phyloP scores from a whole-genome alignment of 2,113 vertebrate genomes.

The Antechinus stuartii region DNA sequence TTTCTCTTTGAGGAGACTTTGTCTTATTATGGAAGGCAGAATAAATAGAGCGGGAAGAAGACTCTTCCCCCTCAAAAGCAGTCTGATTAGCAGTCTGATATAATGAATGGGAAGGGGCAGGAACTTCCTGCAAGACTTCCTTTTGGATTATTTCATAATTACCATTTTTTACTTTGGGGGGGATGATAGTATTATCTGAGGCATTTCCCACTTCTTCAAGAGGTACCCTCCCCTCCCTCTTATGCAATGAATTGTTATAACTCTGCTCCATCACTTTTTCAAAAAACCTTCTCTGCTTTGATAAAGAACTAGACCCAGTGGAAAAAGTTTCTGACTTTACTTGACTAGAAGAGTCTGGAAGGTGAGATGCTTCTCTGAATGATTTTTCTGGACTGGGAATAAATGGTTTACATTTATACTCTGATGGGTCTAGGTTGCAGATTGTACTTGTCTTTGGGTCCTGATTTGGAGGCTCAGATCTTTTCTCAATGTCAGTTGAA shows the following conservation, averaged over 20 bases:
- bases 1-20: constrained; percentile 46
- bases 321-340: background rate
- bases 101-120: background rate
- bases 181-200: constrained; percentile 11
- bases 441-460: constrained; percentile 67
- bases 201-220: constrained; percentile 45
- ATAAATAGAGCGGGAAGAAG: constrained; percentile 4
- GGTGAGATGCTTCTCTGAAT: constrained; percentile 47
- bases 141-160: constrained; percentile 40
- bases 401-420: background rate
- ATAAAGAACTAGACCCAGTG: background rate
- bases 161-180: constrained; percentile 28
- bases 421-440: constrained; percentile 45
- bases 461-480: constrained; percentile 54
- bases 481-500: constrained; percentile 65
- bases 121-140: constrained; percentile 15
- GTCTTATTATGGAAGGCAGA: constrained; percentile 3
- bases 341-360: constrained; percentile 22
- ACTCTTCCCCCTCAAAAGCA: constrained; percentile 20
- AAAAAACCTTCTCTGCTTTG: constrained; percentile 31
- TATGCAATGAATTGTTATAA: background rate
- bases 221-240: constrained; percentile 12
- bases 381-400: constrained; percentile 12
- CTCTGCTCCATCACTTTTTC: constrained; percentile 45
- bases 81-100: background rate